These are phyloP conservation scores for Gorilla gorilla DNA, from an alignment of 2,113 vertebrate species.

Conservation along the genomic window DNA sequence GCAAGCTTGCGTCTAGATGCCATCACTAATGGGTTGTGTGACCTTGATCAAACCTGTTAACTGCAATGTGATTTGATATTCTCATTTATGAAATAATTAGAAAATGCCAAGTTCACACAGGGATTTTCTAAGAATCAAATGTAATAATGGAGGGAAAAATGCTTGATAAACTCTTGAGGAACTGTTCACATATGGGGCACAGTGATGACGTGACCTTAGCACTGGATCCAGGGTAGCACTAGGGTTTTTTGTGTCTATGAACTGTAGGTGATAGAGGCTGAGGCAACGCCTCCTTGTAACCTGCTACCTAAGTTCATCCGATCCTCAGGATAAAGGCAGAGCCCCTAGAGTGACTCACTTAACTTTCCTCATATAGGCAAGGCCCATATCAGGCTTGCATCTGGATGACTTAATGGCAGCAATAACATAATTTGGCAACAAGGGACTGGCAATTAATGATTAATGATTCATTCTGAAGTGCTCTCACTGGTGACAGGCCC, in stretches of 20 bases:
- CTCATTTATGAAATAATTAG: constrained; percentile 35
- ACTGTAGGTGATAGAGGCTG: background rate
- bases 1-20: background rate
- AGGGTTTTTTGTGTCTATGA: background rate
- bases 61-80: background rate
- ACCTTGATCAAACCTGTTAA: constrained; percentile 22
- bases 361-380: background rate
- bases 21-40: background rate
- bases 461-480: constrained; percentile 69
- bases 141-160: background rate
- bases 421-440: constrained; percentile 67
- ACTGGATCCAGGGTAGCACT: background rate
- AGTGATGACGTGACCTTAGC: background rate
- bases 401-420: constrained; percentile 62
- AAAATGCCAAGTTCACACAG: background rate
- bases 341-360: background rate
- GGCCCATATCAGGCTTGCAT: constrained; percentile 1
- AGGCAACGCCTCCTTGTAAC: background rate
- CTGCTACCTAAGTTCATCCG: background rate
- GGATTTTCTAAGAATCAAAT: constrained; percentile 28
- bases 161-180: background rate
- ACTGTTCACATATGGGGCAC: background rate
- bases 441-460: constrained; percentile 16
- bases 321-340: constrained; percentile 33
- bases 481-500: constrained; percentile 22